Evolutionary conservation across 2,113 vertebrate genomes (phyloP).

Genomic region (Colinus virginianus): DNA sequence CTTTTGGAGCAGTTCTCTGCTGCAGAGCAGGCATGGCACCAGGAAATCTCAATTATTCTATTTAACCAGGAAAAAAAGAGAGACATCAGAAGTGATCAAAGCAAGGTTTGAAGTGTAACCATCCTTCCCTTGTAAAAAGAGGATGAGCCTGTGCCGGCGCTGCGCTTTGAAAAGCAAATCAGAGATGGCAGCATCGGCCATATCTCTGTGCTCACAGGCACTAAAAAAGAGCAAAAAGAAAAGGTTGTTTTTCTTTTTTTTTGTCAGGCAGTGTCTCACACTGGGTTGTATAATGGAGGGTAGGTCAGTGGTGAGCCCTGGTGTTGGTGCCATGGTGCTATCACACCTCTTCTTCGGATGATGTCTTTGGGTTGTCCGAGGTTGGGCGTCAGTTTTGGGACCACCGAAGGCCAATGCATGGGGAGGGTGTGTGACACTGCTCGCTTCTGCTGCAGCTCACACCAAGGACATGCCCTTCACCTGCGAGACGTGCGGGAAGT

Average conservation of each 20-base stretch:
- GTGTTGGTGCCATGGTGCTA: background rate
- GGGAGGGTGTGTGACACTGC: background rate
- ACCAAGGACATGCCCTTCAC: constrained; percentile 99
- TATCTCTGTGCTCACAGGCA: background rate
- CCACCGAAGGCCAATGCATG: background rate
- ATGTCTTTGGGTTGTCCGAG: background rate
- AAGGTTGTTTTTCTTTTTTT: rapidly evolving
- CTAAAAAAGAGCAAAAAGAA: background rate
- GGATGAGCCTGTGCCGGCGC: rapidly evolving
- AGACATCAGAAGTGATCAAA: background rate
- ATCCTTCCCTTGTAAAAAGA: background rate
- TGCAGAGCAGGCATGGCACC: rapidly evolving
- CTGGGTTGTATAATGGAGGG: background rate
- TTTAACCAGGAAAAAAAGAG: background rate
- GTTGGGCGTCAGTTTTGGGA: rapidly evolving
- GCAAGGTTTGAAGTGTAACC: background rate
- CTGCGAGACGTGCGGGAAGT: constrained; percentile 96
- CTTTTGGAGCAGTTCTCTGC: background rate
- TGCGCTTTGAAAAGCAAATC: background rate
- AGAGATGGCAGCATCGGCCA: rapidly evolving
- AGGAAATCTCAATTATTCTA: background rate
- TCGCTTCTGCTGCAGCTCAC: constrained; percentile 81
- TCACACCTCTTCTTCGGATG: rapidly evolving
- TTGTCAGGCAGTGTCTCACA: background rate
- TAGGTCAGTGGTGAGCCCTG: background rate